Evolutionary conservation across 2,888 invertebrate genomes (phyloP).

Genomic region (Drosophila formosana): DNA sequence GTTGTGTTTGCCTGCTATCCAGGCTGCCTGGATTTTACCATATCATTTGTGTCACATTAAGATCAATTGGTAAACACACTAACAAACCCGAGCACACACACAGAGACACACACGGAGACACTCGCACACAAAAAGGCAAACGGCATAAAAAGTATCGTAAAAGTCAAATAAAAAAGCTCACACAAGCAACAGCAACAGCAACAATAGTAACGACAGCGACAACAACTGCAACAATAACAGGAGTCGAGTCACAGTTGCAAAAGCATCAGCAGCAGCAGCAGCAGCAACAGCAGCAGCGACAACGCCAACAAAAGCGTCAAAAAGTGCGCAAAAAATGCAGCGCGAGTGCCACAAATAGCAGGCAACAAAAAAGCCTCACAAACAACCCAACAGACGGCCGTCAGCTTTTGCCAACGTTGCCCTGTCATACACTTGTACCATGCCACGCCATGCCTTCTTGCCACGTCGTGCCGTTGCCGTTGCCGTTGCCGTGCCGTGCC

Average conservation of each 20-base stretch:
- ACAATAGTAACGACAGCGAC: conserved; percentile 27
- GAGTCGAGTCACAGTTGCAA: conserved; percentile 39
- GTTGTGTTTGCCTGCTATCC: conserved; percentile 62
- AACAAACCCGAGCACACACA: conserved; percentile 18
- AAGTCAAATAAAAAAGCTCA: conserved; percentile 71
- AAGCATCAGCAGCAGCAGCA: conserved; percentile 39
- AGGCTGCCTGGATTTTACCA: conserved; percentile 75
- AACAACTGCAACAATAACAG: conserved; percentile 46
- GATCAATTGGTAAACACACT: conserved; percentile 83
- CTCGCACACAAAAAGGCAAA: conserved; percentile 68
- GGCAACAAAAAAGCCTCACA: conserved; percentile 36
- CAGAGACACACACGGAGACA: conserved; percentile 8
- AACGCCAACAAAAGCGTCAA: conserved; percentile 70
- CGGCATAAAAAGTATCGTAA: conserved; percentile 76
- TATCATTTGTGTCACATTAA: conserved; percentile 84
- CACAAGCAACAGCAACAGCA: conserved; percentile 52
- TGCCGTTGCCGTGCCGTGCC: conserved; percentile 48
- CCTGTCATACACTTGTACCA: conserved; percentile 8
- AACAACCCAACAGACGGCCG: conserved; percentile 62
- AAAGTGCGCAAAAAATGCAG: conserved; percentile 70
- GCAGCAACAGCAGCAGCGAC: conserved; percentile 31
- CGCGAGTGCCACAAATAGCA: conserved; percentile 62
- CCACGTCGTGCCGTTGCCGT: conserved; percentile 34
- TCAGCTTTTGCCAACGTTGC: conserved; percentile 56
- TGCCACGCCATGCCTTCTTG: conserved; percentile 59